phyloP scores from a whole-genome alignment of 2,113 vertebrate genomes.

The Pica pica region DNA sequence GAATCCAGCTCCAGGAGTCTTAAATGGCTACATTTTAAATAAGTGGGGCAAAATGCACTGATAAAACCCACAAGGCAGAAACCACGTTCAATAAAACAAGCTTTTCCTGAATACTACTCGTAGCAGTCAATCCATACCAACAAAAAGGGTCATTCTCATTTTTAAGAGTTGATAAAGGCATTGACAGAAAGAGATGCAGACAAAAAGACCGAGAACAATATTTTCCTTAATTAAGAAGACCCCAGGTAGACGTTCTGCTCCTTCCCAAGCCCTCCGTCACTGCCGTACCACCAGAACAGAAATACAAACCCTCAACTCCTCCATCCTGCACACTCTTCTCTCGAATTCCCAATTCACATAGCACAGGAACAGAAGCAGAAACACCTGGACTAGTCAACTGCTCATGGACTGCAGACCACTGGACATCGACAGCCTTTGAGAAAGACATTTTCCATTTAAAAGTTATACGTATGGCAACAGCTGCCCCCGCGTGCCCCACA shows the following conservation, averaged over 20 bases:
- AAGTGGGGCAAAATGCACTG: neutral
- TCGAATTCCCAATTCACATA: constrained; percentile 56
- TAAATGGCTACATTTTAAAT: neutral
- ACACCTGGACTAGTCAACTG: constrained; percentile 63
- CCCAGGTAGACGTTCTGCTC: neutral
- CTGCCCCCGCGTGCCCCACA: neutral
- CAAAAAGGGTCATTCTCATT: neutral
- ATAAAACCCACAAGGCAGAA: neutral
- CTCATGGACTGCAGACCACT: constrained; percentile 55
- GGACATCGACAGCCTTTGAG: constrained; percentile 68
- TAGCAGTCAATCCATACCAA: neutral
- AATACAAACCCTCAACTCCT: constrained; percentile 59
- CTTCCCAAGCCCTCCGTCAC: constrained; percentile 33
- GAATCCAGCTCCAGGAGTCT: neutral
- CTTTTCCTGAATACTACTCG: neutral
- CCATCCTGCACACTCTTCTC: constrained; percentile 64
- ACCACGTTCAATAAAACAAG: neutral
- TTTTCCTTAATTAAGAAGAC: neutral
- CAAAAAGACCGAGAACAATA: neutral
- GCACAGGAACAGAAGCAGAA: constrained; percentile 60
- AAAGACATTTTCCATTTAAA: constrained; percentile 67
- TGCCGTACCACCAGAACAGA: constrained; percentile 9
- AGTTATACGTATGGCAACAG: constrained; percentile 1
- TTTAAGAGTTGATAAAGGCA: constrained; percentile 25
- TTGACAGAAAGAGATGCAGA: constrained; percentile 3